Percentiles rank a stretch among this genome's conserved stretches.
Evolutionary conservation across 2,113 vertebrate species (phyloP).

Genomic region (Apistogramma diplotaenia): DNA sequence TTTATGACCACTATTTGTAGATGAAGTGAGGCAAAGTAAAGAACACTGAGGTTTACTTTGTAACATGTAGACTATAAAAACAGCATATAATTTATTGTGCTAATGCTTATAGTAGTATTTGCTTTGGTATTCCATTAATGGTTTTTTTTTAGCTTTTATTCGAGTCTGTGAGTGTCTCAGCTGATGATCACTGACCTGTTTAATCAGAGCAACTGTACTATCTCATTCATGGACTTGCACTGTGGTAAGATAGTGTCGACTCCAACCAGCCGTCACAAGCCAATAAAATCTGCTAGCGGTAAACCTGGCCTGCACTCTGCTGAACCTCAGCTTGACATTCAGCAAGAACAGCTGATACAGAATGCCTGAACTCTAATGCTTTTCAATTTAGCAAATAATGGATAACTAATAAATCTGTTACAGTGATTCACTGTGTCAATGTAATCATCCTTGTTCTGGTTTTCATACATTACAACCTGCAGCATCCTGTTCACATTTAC

Average conservation of each 20-base stretch:
- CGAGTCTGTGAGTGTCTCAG: not conserved
- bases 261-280: conserved; percentile 32
- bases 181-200: conserved; percentile 46
- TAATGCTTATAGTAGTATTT: not conserved
- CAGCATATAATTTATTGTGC: not conserved
- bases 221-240: conserved; percentile 30
- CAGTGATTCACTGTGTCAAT: not conserved
- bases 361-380: not conserved
- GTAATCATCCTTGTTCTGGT: not conserved
- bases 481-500: not conserved
- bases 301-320: not conserved
- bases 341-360: not conserved
- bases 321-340: not conserved
- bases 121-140: not conserved
- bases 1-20: not conserved
- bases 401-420: not conserved
- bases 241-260: conserved; percentile 11
- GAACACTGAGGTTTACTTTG: not conserved
- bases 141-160: not conserved
- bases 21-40: not conserved
- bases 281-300: conserved; percentile 22
- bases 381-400: not conserved
- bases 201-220: conserved; percentile 30
- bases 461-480: not conserved
- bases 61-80: not conserved